Conservation (phyloP, 2,113 vertebrate genomes). For the Ardeotis arabs region DNA sequence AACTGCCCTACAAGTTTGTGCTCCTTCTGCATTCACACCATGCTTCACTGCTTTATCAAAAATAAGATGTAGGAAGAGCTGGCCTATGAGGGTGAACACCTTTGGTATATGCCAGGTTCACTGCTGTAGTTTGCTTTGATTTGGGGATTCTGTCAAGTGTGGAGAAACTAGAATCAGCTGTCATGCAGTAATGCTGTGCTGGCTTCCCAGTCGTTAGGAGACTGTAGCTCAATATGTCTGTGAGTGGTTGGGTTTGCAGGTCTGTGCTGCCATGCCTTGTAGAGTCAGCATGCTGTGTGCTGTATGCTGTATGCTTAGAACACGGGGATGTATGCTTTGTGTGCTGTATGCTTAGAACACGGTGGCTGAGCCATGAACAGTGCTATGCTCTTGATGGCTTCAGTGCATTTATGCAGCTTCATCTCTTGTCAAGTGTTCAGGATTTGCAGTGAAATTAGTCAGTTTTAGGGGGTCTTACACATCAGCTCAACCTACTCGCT, state of each 20-base stretch:
- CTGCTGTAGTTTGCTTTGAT: not conserved
- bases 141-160: not conserved
- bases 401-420: not conserved
- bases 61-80: not conserved
- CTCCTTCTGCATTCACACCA: not conserved
- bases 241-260: not conserved
- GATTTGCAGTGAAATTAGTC: not conserved
- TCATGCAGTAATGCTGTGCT: not conserved
- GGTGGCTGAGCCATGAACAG: not conserved
- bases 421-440: not conserved
- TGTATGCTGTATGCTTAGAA: not conserved
- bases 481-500: not conserved
- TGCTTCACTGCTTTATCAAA: not conserved
- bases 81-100: not conserved
- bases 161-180: not conserved
- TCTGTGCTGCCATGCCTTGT: not conserved
- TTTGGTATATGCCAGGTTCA: fast-evolving
- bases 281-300: not conserved
- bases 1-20: not conserved
- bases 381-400: fast-evolving
- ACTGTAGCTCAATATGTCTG: fast-evolving
- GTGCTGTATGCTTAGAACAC: fast-evolving
- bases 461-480: not conserved
- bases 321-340: no score
- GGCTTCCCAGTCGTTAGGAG: not conserved